phyloP scores from a whole-genome alignment of 2,113 vertebrate genomes.

The Scophthalmus maximus region DNA sequence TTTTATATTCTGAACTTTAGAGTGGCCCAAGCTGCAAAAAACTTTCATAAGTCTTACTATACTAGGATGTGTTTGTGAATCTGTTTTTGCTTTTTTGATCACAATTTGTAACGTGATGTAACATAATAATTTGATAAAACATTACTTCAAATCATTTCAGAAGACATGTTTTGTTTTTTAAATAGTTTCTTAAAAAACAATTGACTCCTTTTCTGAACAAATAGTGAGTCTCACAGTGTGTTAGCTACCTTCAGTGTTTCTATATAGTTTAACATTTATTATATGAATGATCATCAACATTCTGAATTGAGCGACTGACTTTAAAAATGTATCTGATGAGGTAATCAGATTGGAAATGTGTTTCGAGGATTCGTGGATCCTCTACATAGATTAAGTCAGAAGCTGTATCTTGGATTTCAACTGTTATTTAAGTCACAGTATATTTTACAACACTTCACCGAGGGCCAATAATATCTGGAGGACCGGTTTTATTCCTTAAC shows the following conservation, averaged over 20 bases:
- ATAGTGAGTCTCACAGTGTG: not conserved
- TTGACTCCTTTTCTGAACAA: not conserved
- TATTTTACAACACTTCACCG: slow-evolving; percentile 3
- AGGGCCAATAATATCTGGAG: not conserved
- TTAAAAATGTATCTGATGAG: not conserved
- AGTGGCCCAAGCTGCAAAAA: slow-evolving; percentile 9
- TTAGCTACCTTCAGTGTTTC: not conserved
- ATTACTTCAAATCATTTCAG: not conserved
- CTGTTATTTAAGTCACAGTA: not conserved
- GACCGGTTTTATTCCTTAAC: not conserved
- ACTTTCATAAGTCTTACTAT: too few species aligned
- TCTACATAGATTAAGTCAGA: not conserved
- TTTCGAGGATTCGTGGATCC: not conserved
- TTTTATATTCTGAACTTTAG: slow-evolving; percentile 20
- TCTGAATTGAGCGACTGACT: too few species aligned
- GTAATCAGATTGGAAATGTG: not conserved
- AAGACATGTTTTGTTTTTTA: not conserved
- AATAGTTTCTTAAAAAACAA: too few species aligned
- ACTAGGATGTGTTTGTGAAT: not conserved
- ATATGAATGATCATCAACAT: not conserved
- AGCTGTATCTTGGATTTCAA: not conserved
- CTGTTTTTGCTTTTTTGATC: not conserved
- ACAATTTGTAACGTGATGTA: not conserved
- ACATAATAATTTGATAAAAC: slow-evolving; percentile 17
- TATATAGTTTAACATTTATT: not conserved